Conservation (phyloP, 2,797 vertebrate species). For the Melanotaenia trifasciata region DNA sequence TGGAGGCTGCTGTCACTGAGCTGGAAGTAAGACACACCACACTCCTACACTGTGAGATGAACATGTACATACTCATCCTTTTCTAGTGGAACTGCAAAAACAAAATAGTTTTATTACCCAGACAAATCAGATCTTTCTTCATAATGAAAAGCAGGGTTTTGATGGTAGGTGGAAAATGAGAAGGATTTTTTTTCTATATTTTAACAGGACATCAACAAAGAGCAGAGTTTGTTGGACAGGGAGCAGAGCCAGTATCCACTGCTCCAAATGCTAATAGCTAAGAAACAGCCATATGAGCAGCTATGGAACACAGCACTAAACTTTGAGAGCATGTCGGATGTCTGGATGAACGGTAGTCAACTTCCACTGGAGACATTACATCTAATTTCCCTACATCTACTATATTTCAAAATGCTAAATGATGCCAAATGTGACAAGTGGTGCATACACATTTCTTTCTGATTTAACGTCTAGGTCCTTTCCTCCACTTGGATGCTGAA, state of each 20-base stretch:
- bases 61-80: not conserved
- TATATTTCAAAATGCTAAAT: conserved; percentile 2
- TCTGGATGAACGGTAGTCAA: conserved; percentile 91
- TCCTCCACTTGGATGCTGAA: conserved; percentile 85
- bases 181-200: not conserved
- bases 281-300: conserved; percentile 89
- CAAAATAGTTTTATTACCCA: not conserved
- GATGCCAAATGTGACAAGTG: not conserved
- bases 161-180: not conserved
- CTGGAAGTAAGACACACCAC: conserved; percentile 82
- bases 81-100: not conserved
- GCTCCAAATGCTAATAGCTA: conserved; percentile 83
- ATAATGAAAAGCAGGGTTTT: not conserved
- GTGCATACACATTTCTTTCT: not conserved
- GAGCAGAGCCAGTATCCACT: conserved; percentile 87
- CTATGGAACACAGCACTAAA: conserved; percentile 89
- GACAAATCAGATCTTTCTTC: not conserved
- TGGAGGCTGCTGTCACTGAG: conserved; percentile 84
- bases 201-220: conserved; percentile 89
- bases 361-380: not conserved
- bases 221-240: conserved; percentile 87
- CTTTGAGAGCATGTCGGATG: conserved; percentile 88
- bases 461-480: conserved; percentile 78
- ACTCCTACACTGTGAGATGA: not conserved
- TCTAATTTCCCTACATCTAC: not conserved